A percentile compares a stretch with the other conserved stretches of the same genome.
phyloP scores from a whole-genome alignment of 1,140 invertebrate genomes.

The Drosophila carrolli region DNA sequence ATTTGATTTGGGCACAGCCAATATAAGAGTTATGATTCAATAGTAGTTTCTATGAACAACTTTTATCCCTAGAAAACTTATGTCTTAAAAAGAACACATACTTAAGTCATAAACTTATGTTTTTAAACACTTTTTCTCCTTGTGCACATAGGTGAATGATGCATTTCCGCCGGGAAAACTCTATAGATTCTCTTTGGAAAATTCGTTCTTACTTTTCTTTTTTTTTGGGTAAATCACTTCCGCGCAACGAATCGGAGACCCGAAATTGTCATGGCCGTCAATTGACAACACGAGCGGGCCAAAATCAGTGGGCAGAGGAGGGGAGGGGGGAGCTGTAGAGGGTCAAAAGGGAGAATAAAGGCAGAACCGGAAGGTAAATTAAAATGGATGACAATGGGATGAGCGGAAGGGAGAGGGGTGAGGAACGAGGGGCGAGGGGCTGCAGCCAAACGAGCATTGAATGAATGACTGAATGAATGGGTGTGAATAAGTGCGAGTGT shows the following conservation, averaged over 20 bases:
- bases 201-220: constrained; percentile 36
- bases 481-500: constrained; percentile 20
- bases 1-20: too few relatives aligned
- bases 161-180: constrained; percentile 49
- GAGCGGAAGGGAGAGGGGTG: constrained; percentile 25
- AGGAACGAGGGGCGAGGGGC: constrained; percentile 26
- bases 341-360: constrained; percentile 50
- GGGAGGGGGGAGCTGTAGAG: constrained; percentile 5
- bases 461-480: constrained; percentile 68
- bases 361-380: constrained; percentile 80
- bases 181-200: constrained; percentile 41
- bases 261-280: constrained; percentile 80
- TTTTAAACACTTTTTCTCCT: neutral
- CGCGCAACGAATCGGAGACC: constrained; percentile 69
- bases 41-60: too few relatives aligned
- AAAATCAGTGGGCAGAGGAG: constrained; percentile 3
- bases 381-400: constrained; percentile 81
- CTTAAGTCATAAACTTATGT: too few relatives aligned
- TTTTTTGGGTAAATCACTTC: constrained; percentile 74
- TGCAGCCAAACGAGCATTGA: constrained; percentile 72
- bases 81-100: too few relatives aligned
- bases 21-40: too few relatives aligned
- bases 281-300: constrained; percentile 60
- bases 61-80: too few relatives aligned
- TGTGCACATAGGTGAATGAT: constrained; percentile 45